These are phyloP conservation scores for Sebastes matsubarae DNA, from an alignment of 2,797 vertebrate genomes.

Conservation along the genomic window DNA sequence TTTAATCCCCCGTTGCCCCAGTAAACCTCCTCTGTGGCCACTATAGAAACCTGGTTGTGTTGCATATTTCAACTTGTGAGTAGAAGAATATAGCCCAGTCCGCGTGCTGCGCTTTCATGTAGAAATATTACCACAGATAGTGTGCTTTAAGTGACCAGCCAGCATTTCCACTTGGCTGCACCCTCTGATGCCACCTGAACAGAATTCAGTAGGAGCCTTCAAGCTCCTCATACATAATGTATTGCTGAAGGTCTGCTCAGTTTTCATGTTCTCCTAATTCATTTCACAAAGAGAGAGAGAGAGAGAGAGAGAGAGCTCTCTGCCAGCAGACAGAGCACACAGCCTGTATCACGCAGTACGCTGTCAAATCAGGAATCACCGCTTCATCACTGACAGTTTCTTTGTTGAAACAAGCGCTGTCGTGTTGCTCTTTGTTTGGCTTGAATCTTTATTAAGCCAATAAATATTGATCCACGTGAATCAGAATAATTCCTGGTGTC, in stretches of 20 bases:
- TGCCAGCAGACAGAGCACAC: constrained; percentile 42
- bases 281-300: constrained; percentile 69
- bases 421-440: constrained; percentile 6
- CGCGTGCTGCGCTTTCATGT: constrained; percentile 54
- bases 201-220: constrained; percentile 76
- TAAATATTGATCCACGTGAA: constrained; percentile 4
- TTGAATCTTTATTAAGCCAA: constrained; percentile 12
- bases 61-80: constrained; percentile 56
- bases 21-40: constrained; percentile 41
- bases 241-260: constrained; percentile 75
- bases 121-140: constrained; percentile 76
- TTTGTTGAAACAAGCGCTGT: constrained; percentile 14
- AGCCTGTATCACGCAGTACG: constrained; percentile 13
- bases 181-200: constrained; percentile 80
- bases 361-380: constrained; percentile 46
- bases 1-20: constrained; percentile 55
- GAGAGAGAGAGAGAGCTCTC: constrained; percentile 35
- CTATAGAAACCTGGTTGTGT: constrained; percentile 38
- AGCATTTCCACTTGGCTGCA: constrained; percentile 78
- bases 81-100: constrained; percentile 29
- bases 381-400: constrained; percentile 9
- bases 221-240: constrained; percentile 81
- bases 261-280: constrained; percentile 81
- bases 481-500: background rate
- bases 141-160: constrained; percentile 78